Conservation (phyloP, 1,140 invertebrate genomes). For the Zaprionus davidi region DNA sequence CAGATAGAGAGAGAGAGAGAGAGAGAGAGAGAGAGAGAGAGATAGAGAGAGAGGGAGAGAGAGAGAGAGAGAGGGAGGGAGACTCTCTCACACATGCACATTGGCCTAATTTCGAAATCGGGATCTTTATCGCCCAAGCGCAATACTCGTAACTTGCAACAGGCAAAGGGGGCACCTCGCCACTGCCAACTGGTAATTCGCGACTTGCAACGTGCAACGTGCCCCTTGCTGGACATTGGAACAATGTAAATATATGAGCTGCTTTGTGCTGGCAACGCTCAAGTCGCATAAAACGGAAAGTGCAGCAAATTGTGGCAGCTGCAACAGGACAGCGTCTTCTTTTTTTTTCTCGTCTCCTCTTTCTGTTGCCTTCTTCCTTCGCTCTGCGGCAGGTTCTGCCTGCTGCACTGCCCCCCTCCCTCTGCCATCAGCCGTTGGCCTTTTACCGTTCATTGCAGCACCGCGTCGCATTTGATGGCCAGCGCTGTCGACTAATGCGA, state of each 20-base stretch:
- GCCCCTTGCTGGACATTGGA: constrained; percentile 27
- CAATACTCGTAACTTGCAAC: constrained; percentile 64
- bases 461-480: constrained; percentile 37
- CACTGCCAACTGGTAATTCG: constrained; percentile 18
- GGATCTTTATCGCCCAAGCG: constrained; percentile 74
- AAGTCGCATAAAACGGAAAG: constrained; percentile 82
- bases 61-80: background rate
- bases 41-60: background rate
- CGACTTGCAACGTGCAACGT: constrained; percentile 22
- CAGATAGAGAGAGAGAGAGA: background rate
- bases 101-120: constrained; percentile 67
- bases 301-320: constrained; percentile 82
- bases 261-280: constrained; percentile 63
- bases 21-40: background rate
- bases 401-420: background rate
- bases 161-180: constrained; percentile 6
- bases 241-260: constrained; percentile 50
- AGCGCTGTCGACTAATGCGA: constrained; percentile 42
- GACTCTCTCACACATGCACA: constrained; percentile 12
- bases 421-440: constrained; percentile 63
- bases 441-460: constrained; percentile 67
- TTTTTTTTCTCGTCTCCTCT: constrained; percentile 41
- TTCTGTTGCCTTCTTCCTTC: constrained; percentile 32
- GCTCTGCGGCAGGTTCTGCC: constrained; percentile 33
- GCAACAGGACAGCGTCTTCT: constrained; percentile 67